Percentiles rank a stretch among this genome's conserved stretches.
Evolutionary conservation across 2,113 vertebrate species (phyloP).

Genomic region (Apteryx mantelli): DNA sequence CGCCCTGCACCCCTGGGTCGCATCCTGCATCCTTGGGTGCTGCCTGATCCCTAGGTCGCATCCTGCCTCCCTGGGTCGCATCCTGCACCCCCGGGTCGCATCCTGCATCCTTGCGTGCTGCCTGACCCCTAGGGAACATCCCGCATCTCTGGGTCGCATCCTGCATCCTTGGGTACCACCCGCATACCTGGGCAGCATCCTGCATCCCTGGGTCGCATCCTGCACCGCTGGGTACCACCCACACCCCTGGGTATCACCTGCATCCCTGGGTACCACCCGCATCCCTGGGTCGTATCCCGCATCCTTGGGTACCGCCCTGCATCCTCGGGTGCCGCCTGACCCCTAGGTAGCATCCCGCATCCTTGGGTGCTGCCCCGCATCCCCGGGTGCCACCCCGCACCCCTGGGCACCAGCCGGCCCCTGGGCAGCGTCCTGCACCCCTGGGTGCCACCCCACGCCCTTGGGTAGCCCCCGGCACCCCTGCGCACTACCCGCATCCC

Average conservation of each 20-base stretch:
- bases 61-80: too few relatives aligned
- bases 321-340: not conserved
- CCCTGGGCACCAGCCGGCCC: not conserved
- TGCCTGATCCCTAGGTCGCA: too few relatives aligned
- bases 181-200: too few relatives aligned
- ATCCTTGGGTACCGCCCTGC: not conserved
- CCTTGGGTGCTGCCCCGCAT: not conserved
- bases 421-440: not conserved
- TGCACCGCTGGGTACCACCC: not conserved
- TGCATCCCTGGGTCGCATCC: too few relatives aligned
- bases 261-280: not conserved
- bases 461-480: not conserved
- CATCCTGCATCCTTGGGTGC: too few relatives aligned
- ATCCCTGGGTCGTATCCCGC: not conserved
- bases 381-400: not conserved
- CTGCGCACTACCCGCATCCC: not conserved
- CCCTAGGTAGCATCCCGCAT: not conserved
- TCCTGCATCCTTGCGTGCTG: too few relatives aligned
- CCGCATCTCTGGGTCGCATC: too few relatives aligned
- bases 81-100: too few relatives aligned
- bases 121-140: too few relatives aligned
- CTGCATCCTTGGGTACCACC: too few relatives aligned
- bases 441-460: not conserved
- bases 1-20: too few relatives aligned
- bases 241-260: not conserved